phyloP scores from a whole-genome alignment of 2,113 vertebrate species.

The Colinus virginianus region DNA sequence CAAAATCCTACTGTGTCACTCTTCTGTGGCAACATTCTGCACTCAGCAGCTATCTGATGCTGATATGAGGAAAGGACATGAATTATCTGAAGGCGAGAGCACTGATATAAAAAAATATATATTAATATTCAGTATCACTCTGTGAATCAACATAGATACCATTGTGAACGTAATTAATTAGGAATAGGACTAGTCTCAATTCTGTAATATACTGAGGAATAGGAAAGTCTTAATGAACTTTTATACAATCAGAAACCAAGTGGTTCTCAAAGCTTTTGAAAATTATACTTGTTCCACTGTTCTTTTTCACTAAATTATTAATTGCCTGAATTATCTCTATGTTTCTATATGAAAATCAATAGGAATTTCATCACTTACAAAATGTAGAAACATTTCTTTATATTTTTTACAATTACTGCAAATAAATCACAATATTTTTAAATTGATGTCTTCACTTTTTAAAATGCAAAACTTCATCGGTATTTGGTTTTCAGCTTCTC shows the following conservation, averaged over 20 bases:
- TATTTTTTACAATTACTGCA: background rate
- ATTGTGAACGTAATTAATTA: background rate
- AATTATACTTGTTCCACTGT: background rate
- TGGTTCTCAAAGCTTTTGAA: background rate
- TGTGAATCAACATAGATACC: background rate
- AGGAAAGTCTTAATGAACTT: background rate
- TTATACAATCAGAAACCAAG: background rate
- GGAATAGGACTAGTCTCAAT: background rate
- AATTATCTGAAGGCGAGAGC: slow-evolving; percentile 10
- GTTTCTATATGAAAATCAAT: background rate
- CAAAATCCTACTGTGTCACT: slow-evolving; percentile 3
- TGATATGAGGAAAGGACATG: background rate
- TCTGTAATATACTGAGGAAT: background rate
- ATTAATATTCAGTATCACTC: background rate
- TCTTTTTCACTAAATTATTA: background rate
- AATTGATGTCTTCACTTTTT: background rate
- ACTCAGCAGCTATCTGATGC: slow-evolving; percentile 15
- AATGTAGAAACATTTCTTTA: background rate
- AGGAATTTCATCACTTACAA: background rate
- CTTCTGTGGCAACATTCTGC: background rate
- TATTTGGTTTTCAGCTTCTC: background rate
- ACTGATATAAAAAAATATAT: background rate
- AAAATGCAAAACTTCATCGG: background rate
- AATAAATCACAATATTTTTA: background rate
- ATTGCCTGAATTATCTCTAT: background rate